Percentiles rank a stretch among this genome's conserved stretches.
These are phyloP conservation scores for Corythornis madagascariensis DNA, from an alignment of 2,113 vertebrate genomes.

Conservation along the genomic window DNA sequence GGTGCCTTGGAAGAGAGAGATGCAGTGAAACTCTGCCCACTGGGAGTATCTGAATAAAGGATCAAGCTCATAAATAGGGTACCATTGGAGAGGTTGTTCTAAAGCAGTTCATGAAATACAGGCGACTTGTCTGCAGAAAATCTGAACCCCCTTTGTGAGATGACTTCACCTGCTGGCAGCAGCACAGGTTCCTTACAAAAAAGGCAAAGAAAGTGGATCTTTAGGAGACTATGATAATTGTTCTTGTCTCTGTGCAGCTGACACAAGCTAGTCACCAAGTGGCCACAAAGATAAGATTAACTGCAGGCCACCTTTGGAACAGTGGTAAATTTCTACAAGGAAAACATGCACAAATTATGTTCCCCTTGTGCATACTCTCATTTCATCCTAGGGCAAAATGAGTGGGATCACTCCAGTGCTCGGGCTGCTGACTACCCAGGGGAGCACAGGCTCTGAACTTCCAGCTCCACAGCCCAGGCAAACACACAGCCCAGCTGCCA, in stretches of 20 bases:
- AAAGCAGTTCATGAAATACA: background rate
- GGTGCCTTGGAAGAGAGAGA: background rate
- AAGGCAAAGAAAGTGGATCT: conserved; percentile 60
- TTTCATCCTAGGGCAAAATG: background rate
- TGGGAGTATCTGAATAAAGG: background rate
- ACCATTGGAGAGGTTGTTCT: background rate
- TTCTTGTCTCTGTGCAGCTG: background rate
- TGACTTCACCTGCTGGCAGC: conserved; percentile 66
- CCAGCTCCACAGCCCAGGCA: background rate
- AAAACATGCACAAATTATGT: background rate
- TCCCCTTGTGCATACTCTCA: background rate
- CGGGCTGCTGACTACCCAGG: background rate
- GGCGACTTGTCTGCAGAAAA: background rate
- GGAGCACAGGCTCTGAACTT: background rate
- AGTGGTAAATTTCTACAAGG: background rate
- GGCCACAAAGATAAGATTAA: conserved; percentile 5
- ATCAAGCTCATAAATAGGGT: background rate
- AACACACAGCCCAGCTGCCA: background rate
- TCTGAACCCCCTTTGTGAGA: conserved; percentile 29
- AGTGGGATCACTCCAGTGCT: rapidly evolving
- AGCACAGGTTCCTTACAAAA: conserved; percentile 47
- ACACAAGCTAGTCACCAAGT: background rate
- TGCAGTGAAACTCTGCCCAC: background rate
- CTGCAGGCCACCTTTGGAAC: background rate
- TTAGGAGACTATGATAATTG: background rate